Base-by-base conservation (phyloP, 2,888 invertebrate species). In the Rhimphoctona megacephalus region DNA sequence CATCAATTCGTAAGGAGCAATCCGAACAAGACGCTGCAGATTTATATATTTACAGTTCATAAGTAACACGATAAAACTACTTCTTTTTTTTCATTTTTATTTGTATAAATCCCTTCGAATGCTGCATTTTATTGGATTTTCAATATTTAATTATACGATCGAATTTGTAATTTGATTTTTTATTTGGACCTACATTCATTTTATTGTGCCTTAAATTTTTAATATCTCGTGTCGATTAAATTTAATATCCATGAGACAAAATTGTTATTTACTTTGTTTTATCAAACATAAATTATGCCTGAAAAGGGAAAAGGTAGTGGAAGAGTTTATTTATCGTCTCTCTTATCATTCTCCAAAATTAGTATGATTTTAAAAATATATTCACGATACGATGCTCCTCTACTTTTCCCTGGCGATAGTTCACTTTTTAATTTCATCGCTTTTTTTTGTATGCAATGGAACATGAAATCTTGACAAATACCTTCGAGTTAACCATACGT, bases 1-100 rank as follows among this genome's bases (percentile, higher is more conserved):
- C 43, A 43, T 74, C 64, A 66, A 77, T 77, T 66, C 77, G 19
- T 43, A 9, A 25, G 43, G 36, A 54, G 22, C 43, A 17, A 70
- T 30, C 43, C 46, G 8, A 9, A 46, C 46, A 8, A 25, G 25
- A 19, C 9, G 46, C 25, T 7, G 22, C 43, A 69, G 7, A 70
- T 70, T 43, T 22, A 46, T 70, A 19, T 19, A 30, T 70, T 25
- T 30, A 17, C 61, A 30, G 46, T 30, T 70, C 49, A 19, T 11
- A 30, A 49, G 19, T 25, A 49, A 30, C 19, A 46, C 49, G 9
- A 70, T 49, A 2, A 19, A 30, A 33, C 19, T 33, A 17, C 19
- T 30, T 49, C 17, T 30, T 17, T 25, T 57, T 6, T 14, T 25
- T 22, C 57, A 25, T 14, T 57, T 54, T 54, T 9, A 22, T 57